Evolutionary conservation across 2,113 vertebrate species (phyloP).

Genomic region (Callopanchax toddi): DNA sequence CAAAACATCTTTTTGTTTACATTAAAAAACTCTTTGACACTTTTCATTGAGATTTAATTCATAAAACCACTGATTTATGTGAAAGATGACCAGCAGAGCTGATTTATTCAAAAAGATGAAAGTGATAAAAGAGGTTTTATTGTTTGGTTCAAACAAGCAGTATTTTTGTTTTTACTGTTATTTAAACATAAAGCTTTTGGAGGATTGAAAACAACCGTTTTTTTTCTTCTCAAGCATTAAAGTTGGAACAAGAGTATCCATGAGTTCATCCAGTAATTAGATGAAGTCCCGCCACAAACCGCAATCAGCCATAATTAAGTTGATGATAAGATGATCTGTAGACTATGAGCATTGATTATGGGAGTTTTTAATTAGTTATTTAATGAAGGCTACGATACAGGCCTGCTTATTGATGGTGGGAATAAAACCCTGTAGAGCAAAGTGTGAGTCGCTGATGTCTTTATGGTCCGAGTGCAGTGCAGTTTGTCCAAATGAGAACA

Average conservation of each 20-base stretch:
- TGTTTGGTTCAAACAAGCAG: too few relatives aligned
- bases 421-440: constrained; percentile 16
- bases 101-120: too few relatives aligned
- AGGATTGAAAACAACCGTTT: too few relatives aligned
- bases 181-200: too few relatives aligned
- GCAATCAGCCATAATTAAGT: constrained; percentile 51
- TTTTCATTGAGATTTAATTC: too few relatives aligned
- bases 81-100: too few relatives aligned
- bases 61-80: too few relatives aligned
- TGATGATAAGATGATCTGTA: constrained; percentile 41
- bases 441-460: not conserved
- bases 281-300: constrained; percentile 44
- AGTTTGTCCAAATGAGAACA: not conserved
- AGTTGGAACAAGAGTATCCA: constrained; percentile 4
- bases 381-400: constrained; percentile 32
- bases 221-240: constrained; percentile 7
- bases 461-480: not conserved
- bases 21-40: too few relatives aligned
- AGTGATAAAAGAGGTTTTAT: too few relatives aligned
- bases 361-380: constrained; percentile 56
- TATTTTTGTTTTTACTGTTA: too few relatives aligned
- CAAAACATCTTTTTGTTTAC: too few relatives aligned
- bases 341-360: constrained; percentile 33
- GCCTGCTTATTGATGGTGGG: constrained; percentile 24
- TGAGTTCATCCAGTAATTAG: constrained; percentile 44